Conservation (phyloP, 2,113 vertebrate species). For the Poeciliopsis prolifica region DNA sequence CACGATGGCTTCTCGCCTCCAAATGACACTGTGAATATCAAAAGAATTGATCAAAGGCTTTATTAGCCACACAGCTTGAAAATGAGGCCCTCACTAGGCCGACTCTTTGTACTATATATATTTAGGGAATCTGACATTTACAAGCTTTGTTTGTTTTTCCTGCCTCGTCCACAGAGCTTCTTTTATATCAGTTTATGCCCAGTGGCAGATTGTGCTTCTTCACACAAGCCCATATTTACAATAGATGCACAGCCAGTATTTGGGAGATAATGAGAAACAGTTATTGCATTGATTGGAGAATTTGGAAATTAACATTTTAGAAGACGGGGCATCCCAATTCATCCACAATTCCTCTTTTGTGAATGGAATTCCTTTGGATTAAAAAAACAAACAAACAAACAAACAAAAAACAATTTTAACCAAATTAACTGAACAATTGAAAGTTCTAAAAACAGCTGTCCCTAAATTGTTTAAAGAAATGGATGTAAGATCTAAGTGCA, state of each 20-base stretch:
- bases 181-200: conserved; percentile 24
- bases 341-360: conserved; percentile 23
- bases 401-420: conserved; percentile 14
- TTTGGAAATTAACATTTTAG: conserved; percentile 20
- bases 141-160: conserved; percentile 18
- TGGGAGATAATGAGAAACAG: conserved; percentile 28
- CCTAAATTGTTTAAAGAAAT: neutral
- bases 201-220: conserved; percentile 37
- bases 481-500: neutral
- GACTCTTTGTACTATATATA: conserved; percentile 27
- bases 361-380: conserved; percentile 12
- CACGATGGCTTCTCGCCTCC: conserved; percentile 37
- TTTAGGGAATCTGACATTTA: conserved; percentile 50
- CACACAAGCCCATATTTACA: conserved; percentile 36
- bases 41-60: conserved; percentile 64
- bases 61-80: conserved; percentile 47
- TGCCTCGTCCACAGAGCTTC: conserved; percentile 22
- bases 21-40: conserved; percentile 62
- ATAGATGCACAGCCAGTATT: conserved; percentile 25
- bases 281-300: conserved; percentile 36
- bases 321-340: neutral
- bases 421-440: conserved; percentile 15
- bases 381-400: neutral
- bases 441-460: neutral
- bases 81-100: conserved; percentile 14